Base-by-base conservation (phyloP, 2,113 vertebrate genomes). In the Nothoprocta pentlandii region DNA sequence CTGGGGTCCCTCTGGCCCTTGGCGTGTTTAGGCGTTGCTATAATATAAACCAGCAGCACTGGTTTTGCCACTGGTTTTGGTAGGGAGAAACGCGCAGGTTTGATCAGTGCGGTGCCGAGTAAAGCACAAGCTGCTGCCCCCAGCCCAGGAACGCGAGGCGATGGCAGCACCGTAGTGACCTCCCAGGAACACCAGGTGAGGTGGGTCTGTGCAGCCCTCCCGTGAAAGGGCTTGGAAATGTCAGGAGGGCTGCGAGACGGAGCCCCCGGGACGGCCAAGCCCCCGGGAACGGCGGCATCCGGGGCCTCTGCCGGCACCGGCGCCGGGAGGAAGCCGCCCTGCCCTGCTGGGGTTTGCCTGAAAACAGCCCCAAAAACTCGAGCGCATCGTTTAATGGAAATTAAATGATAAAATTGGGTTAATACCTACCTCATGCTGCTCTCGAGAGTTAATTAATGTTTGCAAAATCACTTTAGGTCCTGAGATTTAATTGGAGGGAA, bases 401-500 rank as follows among this genome's bases (percentile, higher is more conserved):
- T 47, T 71, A 92, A 96, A 79, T 74, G 4, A 74, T 93, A 67
- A 90, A 89, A 90, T 92, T 89, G 58, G 74, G 62, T 87, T 96
- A 93, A 93, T 93, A 90, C 53, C n/a, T 84, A 86, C 94, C 58
- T 90, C 83, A 66, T 81, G 66, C 92, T 96, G 90, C 90, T 94
- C 88, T 85, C 87, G 86, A 93, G 83, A 89, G 75, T 95, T 96
- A 96, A 95, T 95, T 94, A 95, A 92, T 95, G 93, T 97, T 97
- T 95, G 87, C 88, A 73, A 82, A 97, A 96, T 95, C 90, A 96
- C 88, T 95, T 97, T 54, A 84, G 88, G 95, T 88, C 69, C 66
- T 6, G 53, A 93, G 76, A 86, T 94, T 90, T 95, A 95, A 96
- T 94, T 94, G 93, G 94, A 96, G 58, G 85, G 86, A 96, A 96